Conservation (phyloP, 2,113 vertebrate genomes). For the Microcebus tavaratra region DNA sequence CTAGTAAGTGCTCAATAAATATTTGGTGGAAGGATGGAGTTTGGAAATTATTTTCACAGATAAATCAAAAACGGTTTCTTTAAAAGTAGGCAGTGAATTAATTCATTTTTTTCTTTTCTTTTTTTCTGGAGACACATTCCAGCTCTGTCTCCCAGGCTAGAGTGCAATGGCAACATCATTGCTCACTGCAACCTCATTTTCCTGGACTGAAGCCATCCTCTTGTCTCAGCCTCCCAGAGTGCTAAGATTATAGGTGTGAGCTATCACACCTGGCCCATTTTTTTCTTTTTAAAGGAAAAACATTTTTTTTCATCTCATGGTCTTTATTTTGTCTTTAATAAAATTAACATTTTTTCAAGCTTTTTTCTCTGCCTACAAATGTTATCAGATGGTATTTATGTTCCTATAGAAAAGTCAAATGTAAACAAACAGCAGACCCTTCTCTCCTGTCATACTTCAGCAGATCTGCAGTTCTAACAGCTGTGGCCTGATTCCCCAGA, state of each 20-base stretch:
- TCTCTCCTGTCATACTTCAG: background rate
- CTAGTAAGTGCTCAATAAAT: background rate
- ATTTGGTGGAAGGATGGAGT: background rate
- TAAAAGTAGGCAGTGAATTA: background rate
- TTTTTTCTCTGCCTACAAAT: background rate
- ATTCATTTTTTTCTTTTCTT: background rate
- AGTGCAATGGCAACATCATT: no score
- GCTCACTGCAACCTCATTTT: no score
- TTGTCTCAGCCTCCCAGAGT: no score
- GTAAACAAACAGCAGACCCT: background rate
- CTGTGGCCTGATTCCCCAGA: background rate
- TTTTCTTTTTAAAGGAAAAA: background rate
- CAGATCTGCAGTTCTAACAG: background rate
- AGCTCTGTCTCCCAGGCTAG: no score
- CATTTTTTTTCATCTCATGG: background rate
- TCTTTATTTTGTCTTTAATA: background rate
- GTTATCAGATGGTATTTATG: no score
- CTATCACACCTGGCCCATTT: no score
- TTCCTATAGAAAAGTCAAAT: background rate
- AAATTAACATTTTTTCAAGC: background rate
- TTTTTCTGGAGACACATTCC: no score
- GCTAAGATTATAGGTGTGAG: no score
- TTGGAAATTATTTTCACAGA: background rate
- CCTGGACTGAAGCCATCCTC: no score
- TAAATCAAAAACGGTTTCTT: background rate